phyloP scores from a whole-genome alignment of 2,113 vertebrate species.

The Phrynocephalus versicolor region DNA sequence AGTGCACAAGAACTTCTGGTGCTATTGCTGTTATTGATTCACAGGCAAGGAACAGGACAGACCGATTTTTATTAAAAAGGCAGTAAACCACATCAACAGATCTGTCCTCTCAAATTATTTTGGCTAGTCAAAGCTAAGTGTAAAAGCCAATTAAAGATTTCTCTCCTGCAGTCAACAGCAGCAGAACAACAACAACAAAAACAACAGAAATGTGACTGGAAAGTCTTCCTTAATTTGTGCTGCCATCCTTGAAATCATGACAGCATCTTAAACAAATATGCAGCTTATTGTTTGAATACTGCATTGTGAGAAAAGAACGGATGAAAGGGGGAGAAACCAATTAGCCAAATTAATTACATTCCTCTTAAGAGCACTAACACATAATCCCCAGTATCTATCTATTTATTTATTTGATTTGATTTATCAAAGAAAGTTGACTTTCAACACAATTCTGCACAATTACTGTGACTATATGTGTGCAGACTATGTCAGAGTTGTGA shows the following conservation, averaged over 20 bases:
- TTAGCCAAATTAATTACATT: not conserved
- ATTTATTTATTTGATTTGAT: too few relatives aligned
- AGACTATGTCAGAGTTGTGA: not conserved
- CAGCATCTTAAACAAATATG: slow-evolving; percentile 3
- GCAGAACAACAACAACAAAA: not conserved
- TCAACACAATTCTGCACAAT: not conserved
- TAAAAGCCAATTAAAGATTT: not conserved
- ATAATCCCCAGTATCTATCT: not conserved
- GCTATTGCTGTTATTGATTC: too few relatives aligned
- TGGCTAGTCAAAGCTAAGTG: not conserved
- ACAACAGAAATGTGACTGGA: not conserved
- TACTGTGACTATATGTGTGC: not conserved
- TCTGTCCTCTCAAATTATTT: not conserved
- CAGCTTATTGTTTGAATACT: not conserved
- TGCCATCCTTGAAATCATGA: not conserved
- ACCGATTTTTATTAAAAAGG: too few relatives aligned
- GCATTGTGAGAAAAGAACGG: not conserved
- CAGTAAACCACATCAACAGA: not conserved
- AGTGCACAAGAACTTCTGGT: too few relatives aligned
- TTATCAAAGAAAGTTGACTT: not conserved
- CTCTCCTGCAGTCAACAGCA: not conserved
- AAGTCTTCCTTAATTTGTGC: not conserved
- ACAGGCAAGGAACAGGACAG: too few relatives aligned
- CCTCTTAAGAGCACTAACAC: not conserved
- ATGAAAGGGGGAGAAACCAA: not conserved